phyloP scores from a whole-genome alignment of 2,797 vertebrate species.

The Thaleichthys pacificus region DNA sequence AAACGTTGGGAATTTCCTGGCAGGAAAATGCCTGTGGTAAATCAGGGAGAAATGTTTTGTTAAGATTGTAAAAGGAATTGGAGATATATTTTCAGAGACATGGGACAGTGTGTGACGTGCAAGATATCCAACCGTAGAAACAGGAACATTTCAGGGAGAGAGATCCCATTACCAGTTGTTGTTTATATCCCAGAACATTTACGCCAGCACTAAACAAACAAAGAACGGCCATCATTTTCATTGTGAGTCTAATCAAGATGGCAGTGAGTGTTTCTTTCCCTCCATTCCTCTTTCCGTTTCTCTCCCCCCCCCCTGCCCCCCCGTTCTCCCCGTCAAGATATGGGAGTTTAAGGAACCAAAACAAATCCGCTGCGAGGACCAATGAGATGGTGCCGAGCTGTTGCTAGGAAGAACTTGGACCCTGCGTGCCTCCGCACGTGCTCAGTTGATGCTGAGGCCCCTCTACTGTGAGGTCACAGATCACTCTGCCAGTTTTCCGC shows the following conservation, averaged over 20 bases:
- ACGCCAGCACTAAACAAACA: slow-evolving; percentile 25
- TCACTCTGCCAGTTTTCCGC: slow-evolving; percentile 9
- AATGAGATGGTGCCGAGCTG: slow-evolving; percentile 1
- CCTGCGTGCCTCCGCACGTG: slow-evolving; percentile 23
- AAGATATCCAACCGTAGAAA: not conserved
- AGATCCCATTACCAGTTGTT: slow-evolving; percentile 6
- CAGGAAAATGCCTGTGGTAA: too few relatives aligned
- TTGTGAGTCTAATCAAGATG: slow-evolving; percentile 24
- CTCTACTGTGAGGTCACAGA: not conserved
- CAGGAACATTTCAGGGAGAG: not conserved
- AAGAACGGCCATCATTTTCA: slow-evolving; percentile 23
- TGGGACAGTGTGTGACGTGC: not conserved
- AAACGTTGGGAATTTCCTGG: too few relatives aligned
- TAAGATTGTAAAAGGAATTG: too few relatives aligned
- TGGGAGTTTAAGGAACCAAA: slow-evolving; percentile 11
- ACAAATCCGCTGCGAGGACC: slow-evolving; percentile 10
- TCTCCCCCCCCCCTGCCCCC: slow-evolving; percentile 19
- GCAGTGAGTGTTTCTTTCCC: not conserved
- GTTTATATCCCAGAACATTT: slow-evolving; percentile 6
- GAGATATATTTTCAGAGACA: not conserved
- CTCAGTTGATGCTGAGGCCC: slow-evolving; percentile 14
- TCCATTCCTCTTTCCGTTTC: slow-evolving; percentile 23
- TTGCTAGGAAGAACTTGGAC: slow-evolving; percentile 14
- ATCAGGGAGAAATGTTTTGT: too few relatives aligned
- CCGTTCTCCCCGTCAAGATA: slow-evolving; percentile 39